phyloP scores from a whole-genome alignment of 2,113 vertebrate species.

The Pungitius pungitius region DNA sequence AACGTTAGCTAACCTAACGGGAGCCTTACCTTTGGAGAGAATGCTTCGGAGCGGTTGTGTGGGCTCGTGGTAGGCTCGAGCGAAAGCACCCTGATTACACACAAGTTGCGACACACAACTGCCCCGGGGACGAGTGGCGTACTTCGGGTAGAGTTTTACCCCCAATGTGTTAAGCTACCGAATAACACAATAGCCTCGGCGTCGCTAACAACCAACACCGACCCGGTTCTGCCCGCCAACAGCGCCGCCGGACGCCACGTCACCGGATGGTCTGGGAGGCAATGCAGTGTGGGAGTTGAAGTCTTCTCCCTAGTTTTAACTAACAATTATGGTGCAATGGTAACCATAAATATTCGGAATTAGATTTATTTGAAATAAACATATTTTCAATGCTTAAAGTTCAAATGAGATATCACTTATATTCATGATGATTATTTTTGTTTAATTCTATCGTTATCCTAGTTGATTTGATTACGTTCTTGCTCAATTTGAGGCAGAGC shows the following conservation, averaged over 20 bases:
- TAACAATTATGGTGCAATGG: neutral
- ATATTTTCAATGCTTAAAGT: neutral
- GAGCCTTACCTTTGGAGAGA: constrained; percentile 67
- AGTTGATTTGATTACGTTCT: neutral
- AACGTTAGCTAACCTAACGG: constrained; percentile 3
- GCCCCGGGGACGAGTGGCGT: neutral
- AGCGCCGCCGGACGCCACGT: constrained; percentile 63
- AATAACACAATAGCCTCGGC: constrained; percentile 58
- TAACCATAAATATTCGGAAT: neutral
- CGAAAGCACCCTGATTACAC: neutral
- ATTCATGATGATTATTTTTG: neutral
- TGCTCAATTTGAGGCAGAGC: neutral
- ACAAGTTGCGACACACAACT: neutral
- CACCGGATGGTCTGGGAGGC: neutral
- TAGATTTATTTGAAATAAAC: neutral
- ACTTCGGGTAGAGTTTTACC: neutral
- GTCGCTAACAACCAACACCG: constrained; percentile 55
- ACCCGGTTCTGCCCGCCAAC: constrained; percentile 79
- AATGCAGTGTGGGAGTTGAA: constrained; percentile 57
- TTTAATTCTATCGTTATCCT: neutral
- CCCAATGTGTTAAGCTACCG: constrained; percentile 1
- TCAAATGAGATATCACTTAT: neutral
- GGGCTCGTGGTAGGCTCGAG: constrained; percentile 33
- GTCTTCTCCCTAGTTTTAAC: neutral
- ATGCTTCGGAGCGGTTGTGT: constrained; percentile 23